phyloP scores from a whole-genome alignment of 2,113 vertebrate genomes.

The Lynx canadensis region DNA sequence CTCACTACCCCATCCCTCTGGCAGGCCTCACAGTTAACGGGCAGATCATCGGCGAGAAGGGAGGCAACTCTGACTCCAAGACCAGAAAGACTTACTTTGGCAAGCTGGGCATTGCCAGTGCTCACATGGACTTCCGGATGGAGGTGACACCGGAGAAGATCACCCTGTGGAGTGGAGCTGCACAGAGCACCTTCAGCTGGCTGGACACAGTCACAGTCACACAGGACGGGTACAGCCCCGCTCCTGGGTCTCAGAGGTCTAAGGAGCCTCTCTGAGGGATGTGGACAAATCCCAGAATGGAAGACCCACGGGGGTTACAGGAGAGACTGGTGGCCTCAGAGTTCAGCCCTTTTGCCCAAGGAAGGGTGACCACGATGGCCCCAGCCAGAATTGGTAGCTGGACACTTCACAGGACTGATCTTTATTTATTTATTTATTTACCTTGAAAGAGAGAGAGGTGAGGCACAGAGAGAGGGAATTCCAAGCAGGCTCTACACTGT shows the following conservation, averaged over 20 bases:
- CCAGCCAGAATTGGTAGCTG: not conserved
- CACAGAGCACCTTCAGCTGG: constrained; percentile 88
- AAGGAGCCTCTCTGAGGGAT: not conserved
- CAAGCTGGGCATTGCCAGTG: constrained; percentile 91
- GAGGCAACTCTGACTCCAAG: constrained; percentile 73
- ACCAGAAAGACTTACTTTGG: constrained; percentile 92
- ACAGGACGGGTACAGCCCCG: constrained; percentile 86
- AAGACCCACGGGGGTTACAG: not conserved
- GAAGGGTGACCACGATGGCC: not conserved
- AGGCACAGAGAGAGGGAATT: no score
- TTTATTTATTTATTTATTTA: no score
- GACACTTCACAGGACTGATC: not conserved
- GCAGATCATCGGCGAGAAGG: constrained; percentile 93
- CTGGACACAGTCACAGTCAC: constrained; percentile 86
- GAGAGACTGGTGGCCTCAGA: not conserved
- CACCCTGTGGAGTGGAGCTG: constrained; percentile 84
- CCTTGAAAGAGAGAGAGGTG: no score
- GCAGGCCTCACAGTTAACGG: constrained; percentile 94
- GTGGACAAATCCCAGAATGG: not conserved
- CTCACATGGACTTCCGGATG: constrained; percentile 86
- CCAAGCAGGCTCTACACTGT: no score
- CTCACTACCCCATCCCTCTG: not conserved
- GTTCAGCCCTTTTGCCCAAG: not conserved
- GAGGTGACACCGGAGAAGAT: constrained; percentile 91
- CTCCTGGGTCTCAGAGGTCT: not conserved